Base-by-base conservation (phyloP, 1,140 invertebrate species). In the Ephestia elutella region DNA sequence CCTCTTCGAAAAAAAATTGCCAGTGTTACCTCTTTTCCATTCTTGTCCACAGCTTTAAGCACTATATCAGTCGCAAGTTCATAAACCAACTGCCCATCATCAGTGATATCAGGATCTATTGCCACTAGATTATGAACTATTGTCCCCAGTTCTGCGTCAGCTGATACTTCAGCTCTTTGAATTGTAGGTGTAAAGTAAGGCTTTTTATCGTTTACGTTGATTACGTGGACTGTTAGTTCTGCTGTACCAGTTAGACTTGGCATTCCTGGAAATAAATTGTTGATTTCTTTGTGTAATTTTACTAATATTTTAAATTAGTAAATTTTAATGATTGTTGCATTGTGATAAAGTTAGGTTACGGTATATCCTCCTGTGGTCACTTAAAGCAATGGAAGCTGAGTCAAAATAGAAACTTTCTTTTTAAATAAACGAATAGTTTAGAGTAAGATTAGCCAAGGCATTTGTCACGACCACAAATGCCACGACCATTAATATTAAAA, bases 151-250 rank as follows among this genome's bases (percentile, higher is more conserved):
- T 91, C 84, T 0, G 93, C 94, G 82, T 97, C 95, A 76, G 95
- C 95, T 1, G 94, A 93, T 1, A 93, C 90, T 76, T 96, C 93
- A 0, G 95, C 94, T 66, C 95, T 90, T 79, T 97, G 96, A 1
- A 93, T 93, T 38, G 91, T 82, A 0, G 96, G 96, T 2, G 91
- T 92, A 77, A 99, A 97, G 72, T 93, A 93, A 0, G 97, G 97
- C 62, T 93, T 90, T 80, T 97, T 97, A 75, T 97, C 95, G 78
- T 98, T 98, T 25, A 93, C 95, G 77, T 97, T 96, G 19, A 94
- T 91, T 1, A 97, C 91, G 66, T 92, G 93, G 1, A 97, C 91
- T 49, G 92, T 93, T 0, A 98, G 70, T 0, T 93, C 94, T 0
- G 95, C 92, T 0, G 95, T 96, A 11, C 95, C 95, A 0, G 95